A percentile compares a stretch with the other conserved stretches of the same genome.
Evolutionary conservation across 2,888 invertebrate species (phyloP).

Genomic region (Sepiola atlantica): DNA sequence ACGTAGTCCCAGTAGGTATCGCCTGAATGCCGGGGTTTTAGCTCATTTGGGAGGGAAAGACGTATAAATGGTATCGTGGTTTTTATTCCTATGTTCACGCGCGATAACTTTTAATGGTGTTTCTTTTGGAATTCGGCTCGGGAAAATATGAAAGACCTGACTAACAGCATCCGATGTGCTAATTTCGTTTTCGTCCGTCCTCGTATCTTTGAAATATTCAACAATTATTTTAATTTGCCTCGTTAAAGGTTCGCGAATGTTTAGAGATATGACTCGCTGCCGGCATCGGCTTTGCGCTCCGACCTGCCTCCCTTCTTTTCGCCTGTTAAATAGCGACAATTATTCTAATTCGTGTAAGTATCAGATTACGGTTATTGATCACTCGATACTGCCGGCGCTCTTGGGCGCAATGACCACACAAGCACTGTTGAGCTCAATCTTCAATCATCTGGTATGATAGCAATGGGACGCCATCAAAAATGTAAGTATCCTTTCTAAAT

Average conservation of each 20-base stretch:
- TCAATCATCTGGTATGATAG: neutral
- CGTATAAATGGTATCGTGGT: neutral
- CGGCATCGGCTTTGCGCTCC: neutral
- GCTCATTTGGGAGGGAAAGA: neutral
- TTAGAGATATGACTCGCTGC: neutral
- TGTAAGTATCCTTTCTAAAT: neutral
- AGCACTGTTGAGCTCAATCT: neutral
- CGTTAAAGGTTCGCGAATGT: neutral
- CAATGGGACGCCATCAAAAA: neutral
- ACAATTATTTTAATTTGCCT: neutral
- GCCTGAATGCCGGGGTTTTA: neutral
- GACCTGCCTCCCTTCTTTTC: neutral
- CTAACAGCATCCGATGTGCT: neutral
- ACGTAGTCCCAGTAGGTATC: neutral
- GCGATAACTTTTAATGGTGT: neutral
- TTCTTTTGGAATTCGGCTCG: neutral
- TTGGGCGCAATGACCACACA: neutral
- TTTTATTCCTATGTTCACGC: slow-evolving; percentile 20
- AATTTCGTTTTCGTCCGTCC: neutral
- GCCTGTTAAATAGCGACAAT: neutral
- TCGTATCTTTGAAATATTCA: neutral
- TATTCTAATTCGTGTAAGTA: slow-evolving; percentile 16
- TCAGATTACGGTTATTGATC: neutral
- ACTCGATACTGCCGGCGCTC: neutral
- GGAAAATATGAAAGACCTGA: neutral